A percentile compares a stretch with the other conserved stretches of the same genome.
These are phyloP conservation scores for Agrochola litura DNA, from an alignment of 2,888 invertebrate species.

Conservation along the genomic window DNA sequence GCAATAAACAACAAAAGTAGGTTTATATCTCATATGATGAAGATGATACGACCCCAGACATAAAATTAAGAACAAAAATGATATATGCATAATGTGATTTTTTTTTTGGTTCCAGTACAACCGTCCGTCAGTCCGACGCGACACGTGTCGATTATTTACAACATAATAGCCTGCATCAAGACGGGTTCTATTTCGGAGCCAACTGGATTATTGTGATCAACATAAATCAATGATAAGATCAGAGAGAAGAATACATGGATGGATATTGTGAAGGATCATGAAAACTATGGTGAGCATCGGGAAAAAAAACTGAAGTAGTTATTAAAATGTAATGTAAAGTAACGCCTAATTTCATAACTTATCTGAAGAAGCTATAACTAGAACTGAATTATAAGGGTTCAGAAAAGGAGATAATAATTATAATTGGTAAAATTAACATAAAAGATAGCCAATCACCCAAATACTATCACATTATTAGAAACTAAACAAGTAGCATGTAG, in stretches of 20 bases:
- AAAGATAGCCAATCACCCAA: too few relatives aligned
- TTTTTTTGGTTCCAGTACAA: slow-evolving; percentile 36
- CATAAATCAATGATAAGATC: slow-evolving; percentile 38
- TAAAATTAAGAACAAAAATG: not conserved
- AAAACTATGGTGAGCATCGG: not conserved
- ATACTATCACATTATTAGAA: too few relatives aligned
- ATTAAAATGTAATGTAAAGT: too few relatives aligned
- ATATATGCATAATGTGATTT: too few relatives aligned
- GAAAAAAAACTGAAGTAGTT: too few relatives aligned
- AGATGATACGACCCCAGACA: not conserved
- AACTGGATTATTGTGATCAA: slow-evolving; percentile 61
- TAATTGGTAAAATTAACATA: too few relatives aligned
- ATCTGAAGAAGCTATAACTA: too few relatives aligned
- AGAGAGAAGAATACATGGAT: not conserved
- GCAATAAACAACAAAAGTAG: too few relatives aligned
- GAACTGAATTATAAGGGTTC: too few relatives aligned
- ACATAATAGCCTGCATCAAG: slow-evolving; percentile 68
- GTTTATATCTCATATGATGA: not conserved
- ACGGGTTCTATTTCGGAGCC: slow-evolving; percentile 50
- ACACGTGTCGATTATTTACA: slow-evolving; percentile 75
- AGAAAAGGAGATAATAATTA: too few relatives aligned
- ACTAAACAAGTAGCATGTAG: too few relatives aligned
- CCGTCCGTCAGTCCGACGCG: slow-evolving; percentile 22
- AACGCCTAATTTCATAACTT: too few relatives aligned
- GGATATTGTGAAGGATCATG: not conserved